phyloP scores from a whole-genome alignment of 2,113 vertebrate genomes.

The Dolichotis patagonum region DNA sequence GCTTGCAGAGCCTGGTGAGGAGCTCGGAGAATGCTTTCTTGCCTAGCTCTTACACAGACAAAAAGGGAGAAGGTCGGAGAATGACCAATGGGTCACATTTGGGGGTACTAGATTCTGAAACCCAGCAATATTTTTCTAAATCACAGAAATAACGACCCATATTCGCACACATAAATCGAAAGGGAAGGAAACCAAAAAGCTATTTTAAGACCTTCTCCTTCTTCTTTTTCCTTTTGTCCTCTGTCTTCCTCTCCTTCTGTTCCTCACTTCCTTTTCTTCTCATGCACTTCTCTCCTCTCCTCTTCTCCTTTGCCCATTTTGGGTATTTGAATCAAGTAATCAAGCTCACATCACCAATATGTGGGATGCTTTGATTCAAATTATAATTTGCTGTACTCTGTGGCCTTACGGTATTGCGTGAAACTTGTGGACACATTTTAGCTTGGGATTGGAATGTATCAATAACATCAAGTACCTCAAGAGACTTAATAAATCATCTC shows the following conservation, averaged over 20 bases:
- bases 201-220: neutral
- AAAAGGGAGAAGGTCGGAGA: neutral
- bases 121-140: neutral
- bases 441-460: neutral
- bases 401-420: neutral
- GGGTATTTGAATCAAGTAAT: neutral
- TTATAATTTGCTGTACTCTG: neutral
- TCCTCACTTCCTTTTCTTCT: neutral
- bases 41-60: neutral
- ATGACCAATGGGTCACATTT: neutral
- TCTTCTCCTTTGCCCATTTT: neutral
- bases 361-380: neutral
- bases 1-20: accelerated
- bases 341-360: neutral
- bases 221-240: neutral
- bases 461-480: neutral
- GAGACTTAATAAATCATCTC: neutral
- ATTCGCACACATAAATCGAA: neutral
- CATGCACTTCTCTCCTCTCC: neutral
- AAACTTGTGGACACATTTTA: neutral
- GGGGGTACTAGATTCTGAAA: neutral
- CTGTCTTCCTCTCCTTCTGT: neutral
- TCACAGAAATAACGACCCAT: neutral
- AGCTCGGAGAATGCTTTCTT: neutral
- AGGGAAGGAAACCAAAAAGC: neutral